These are phyloP conservation scores for Drosophila auraria DNA, from an alignment of 1,140 invertebrate species.

Conservation along the genomic window DNA sequence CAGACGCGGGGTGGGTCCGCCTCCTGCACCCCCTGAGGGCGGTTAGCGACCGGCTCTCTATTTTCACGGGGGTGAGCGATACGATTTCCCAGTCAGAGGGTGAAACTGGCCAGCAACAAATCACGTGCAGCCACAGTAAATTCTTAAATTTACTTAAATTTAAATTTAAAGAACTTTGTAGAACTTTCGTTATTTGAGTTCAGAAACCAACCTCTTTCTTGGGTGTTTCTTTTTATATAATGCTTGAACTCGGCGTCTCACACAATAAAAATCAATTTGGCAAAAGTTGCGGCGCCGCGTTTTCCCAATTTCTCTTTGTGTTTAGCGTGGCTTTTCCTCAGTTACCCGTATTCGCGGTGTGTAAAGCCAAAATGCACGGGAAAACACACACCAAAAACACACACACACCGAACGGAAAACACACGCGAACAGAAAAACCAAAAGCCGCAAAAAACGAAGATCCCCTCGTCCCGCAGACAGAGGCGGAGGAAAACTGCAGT, in stretches of 20 bases:
- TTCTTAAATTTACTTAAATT: slow-evolving; percentile 2
- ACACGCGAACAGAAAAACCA: slow-evolving; percentile 50
- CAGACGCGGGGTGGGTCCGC: slow-evolving; percentile 31
- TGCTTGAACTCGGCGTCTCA: slow-evolving; percentile 58
- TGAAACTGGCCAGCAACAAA: slow-evolving; percentile 54
- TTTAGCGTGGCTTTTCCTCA: slow-evolving; percentile 50
- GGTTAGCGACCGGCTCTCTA: slow-evolving; percentile 66
- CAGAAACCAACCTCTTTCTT: slow-evolving; percentile 27
- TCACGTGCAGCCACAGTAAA: slow-evolving; percentile 60
- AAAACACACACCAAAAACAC: slow-evolving; percentile 24
- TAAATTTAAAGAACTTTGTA: background rate
- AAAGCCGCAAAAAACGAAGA: slow-evolving; percentile 39
- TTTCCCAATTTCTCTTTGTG: slow-evolving; percentile 55
- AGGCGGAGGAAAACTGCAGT: slow-evolving; percentile 38
- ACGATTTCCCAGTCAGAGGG: slow-evolving; percentile 25
- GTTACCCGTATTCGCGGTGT: slow-evolving; percentile 28
- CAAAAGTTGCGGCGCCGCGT: slow-evolving; percentile 59
- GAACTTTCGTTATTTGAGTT: background rate
- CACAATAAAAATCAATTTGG: slow-evolving; percentile 79
- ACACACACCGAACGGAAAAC: slow-evolving; percentile 35
- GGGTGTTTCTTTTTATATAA: slow-evolving; percentile 37
- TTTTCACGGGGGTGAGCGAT: slow-evolving; percentile 41
- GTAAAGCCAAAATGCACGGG: slow-evolving; percentile 22
- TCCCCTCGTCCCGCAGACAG: slow-evolving; percentile 44
- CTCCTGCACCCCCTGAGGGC: slow-evolving; percentile 28